A percentile compares a stretch with the other conserved stretches of the same genome.
These are phyloP conservation scores for Crotalus horridus DNA, from an alignment of 2,113 vertebrate species.

Conservation along the genomic window DNA sequence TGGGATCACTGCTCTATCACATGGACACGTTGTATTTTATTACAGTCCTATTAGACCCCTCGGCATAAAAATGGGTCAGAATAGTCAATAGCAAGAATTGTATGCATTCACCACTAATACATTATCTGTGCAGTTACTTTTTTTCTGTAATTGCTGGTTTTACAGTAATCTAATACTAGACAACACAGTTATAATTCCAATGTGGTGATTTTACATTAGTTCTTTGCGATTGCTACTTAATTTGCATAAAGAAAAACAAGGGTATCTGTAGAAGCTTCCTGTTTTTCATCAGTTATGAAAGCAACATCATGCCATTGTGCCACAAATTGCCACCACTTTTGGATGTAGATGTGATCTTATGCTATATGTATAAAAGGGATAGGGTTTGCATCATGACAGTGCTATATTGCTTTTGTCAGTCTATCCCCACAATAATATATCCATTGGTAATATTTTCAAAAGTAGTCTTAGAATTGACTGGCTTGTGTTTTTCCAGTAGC, in stretches of 20 bases:
- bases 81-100: not conserved
- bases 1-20: not conserved
- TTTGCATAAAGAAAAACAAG: not conserved
- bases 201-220: not conserved
- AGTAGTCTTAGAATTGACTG: not conserved
- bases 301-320: not conserved
- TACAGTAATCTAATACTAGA: not conserved
- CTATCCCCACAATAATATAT: not conserved
- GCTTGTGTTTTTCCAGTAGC: not conserved
- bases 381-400: not conserved
- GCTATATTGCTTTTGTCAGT: not conserved
- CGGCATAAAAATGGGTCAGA: not conserved
- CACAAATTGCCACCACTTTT: not conserved
- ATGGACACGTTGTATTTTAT: not conserved
- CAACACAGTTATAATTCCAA: not conserved
- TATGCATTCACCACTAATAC: not conserved
- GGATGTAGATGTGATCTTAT: not conserved
- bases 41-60: not conserved
- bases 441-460: not conserved
- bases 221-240: not conserved
- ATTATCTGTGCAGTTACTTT: not conserved
- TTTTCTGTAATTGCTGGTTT: not conserved
- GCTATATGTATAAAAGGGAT: not conserved
- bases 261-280: not conserved
- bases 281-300: not conserved